Evolutionary conservation across 1,140 invertebrate species (phyloP).

Genomic region (Drosophila bifasciata): DNA sequence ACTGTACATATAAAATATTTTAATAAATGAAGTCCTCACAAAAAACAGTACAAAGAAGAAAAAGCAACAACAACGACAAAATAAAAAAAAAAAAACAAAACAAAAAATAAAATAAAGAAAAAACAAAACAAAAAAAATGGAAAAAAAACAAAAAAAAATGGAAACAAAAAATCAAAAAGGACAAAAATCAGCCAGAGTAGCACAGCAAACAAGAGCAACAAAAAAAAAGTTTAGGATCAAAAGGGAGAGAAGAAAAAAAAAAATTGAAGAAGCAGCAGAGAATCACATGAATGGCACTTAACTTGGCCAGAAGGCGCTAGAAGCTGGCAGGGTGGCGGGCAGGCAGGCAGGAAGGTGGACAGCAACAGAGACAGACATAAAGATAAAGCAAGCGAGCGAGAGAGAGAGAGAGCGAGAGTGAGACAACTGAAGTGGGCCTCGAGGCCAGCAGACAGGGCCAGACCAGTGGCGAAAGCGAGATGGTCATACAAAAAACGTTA

Average conservation of each 20-base stretch:
- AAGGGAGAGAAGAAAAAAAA: constrained; percentile 40
- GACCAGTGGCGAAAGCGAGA: constrained; percentile 18
- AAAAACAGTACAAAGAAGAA: constrained; percentile 21
- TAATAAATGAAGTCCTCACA: constrained; percentile 55
- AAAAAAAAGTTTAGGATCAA: constrained; percentile 54
- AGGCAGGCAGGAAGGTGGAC: constrained; percentile 19
- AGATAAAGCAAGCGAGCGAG: constrained; percentile 11
- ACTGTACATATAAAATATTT: constrained; percentile 46
- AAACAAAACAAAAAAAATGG: constrained; percentile 36
- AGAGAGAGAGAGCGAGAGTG: constrained; percentile 3
- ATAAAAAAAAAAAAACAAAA: constrained; percentile 42
- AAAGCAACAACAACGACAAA: constrained; percentile 29
- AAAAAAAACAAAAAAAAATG: constrained; percentile 24
- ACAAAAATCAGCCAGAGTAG: constrained; percentile 38
- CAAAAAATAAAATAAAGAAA: constrained; percentile 52
- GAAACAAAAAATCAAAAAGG: constrained; percentile 57
- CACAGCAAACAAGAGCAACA: constrained; percentile 21
- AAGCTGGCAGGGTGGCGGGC: not conserved
- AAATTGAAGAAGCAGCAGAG: constrained; percentile 33
- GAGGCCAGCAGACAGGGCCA: constrained; percentile 44
- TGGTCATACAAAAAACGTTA: constrained; percentile 48
- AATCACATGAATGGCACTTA: constrained; percentile 78
- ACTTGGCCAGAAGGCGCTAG: constrained; percentile 45
- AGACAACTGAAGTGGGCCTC: constrained; percentile 45
- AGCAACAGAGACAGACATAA: constrained; percentile 9